Evolutionary conservation across 1,140 invertebrate genomes (phyloP).

Genomic region (Eupristina koningsbergeri): DNA sequence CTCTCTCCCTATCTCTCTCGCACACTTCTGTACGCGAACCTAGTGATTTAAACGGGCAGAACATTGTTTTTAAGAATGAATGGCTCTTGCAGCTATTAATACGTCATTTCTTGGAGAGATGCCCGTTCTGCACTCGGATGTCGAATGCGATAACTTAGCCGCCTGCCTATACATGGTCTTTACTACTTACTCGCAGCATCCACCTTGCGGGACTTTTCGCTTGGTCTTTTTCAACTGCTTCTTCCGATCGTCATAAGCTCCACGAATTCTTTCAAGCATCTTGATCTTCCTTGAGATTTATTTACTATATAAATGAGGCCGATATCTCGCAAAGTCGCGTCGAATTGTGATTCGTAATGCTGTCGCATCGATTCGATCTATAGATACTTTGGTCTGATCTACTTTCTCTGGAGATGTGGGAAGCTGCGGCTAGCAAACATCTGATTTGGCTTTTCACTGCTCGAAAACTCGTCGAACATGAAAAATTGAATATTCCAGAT

Average conservation of each 20-base stretch:
- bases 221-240: neutral
- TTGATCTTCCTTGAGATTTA: constrained; percentile 54
- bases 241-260: neutral
- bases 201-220: neutral
- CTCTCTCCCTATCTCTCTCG: neutral
- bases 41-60: constrained; percentile 54
- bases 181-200: neutral
- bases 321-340: constrained; percentile 50
- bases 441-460: constrained; percentile 11
- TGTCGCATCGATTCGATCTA: neutral
- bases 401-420: neutral
- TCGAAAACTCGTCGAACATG: neutral
- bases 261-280: too few relatives aligned
- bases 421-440: neutral
- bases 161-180: constrained; percentile 7
- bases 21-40: neutral
- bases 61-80: constrained; percentile 60
- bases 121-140: constrained; percentile 35
- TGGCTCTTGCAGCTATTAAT: constrained; percentile 50
- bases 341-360: constrained; percentile 55
- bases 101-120: constrained; percentile 60
- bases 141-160: constrained; percentile 52
- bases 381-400: neutral
- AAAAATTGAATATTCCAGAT: constrained; percentile 25
- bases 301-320: constrained; percentile 63